Evolutionary conservation across 2,888 invertebrate genomes (phyloP).

Genomic region (Oscheius sp.): DNA sequence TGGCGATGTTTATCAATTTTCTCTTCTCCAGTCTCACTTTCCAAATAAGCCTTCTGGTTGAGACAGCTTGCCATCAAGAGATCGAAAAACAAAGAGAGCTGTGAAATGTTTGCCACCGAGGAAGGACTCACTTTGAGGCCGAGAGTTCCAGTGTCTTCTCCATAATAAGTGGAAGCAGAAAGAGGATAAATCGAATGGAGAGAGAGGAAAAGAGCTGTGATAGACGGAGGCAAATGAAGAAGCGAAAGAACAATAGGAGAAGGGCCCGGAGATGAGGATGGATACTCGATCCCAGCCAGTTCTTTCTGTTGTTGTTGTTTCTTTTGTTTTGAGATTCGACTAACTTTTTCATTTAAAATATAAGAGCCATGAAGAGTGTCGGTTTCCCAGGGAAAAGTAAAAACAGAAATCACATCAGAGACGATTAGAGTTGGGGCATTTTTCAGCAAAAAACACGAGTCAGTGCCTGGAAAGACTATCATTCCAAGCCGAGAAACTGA

Average conservation of each 20-base stretch:
- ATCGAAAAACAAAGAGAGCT: conserved; percentile 75
- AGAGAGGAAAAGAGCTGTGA: conserved; percentile 71
- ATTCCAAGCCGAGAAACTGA: too few relatives aligned
- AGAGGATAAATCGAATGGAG: conserved; percentile 73
- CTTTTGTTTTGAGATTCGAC: not conserved
- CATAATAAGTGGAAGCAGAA: conserved; percentile 74
- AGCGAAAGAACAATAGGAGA: conserved; percentile 51
- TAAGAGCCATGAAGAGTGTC: conserved; percentile 14
- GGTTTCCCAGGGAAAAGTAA: conserved; percentile 4
- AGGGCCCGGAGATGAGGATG: not conserved
- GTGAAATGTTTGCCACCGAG: not conserved
- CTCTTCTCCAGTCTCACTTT: conserved; percentile 70
- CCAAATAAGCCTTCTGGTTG: conserved; percentile 65
- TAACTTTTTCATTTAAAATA: not conserved
- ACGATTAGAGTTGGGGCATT: not conserved
- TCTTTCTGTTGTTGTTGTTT: not conserved
- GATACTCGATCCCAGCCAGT: not conserved
- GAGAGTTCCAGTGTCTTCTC: conserved; percentile 73
- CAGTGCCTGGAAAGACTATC: conserved; percentile 13
- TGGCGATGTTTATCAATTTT: conserved; percentile 34
- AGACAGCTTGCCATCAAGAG: conserved; percentile 73
- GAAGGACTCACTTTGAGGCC: conserved; percentile 71
- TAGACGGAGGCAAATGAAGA: conserved; percentile 71
- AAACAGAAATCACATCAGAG: conserved; percentile 6
- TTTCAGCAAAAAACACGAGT: conserved; percentile 11